Conservation (phyloP, 2,113 vertebrate genomes). For the Cyphomyrus discorhynchus region DNA sequence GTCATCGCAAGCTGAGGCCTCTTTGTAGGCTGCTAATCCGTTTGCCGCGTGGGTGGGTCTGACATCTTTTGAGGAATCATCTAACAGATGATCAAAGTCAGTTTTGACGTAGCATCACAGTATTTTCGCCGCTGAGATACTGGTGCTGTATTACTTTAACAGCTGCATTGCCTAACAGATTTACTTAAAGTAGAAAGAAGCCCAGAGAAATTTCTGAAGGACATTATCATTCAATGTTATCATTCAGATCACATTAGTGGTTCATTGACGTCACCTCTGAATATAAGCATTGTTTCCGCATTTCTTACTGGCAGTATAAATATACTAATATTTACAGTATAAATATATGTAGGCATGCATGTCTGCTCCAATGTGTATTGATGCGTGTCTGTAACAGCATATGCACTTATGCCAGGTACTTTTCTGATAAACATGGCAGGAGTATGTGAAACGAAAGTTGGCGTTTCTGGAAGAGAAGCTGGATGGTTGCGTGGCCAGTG, state of each 20-base stretch:
- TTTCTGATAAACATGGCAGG: constrained; percentile 22
- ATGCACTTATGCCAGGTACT: background rate
- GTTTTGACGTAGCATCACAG: background rate
- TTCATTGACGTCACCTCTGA: background rate
- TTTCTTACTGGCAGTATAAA: background rate
- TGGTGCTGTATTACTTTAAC: background rate
- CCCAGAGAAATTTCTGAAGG: background rate
- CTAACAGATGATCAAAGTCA: background rate
- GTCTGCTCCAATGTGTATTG: background rate
- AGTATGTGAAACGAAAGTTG: constrained; percentile 39
- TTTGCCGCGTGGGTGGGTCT: background rate
- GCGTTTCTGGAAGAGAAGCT: constrained; percentile 29
- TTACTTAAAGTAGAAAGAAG: background rate
- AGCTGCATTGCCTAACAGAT: no score
- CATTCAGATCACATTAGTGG: background rate
- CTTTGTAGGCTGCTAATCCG: background rate
- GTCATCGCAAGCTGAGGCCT: no score
- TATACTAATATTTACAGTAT: background rate
- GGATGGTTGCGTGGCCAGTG: constrained; percentile 12
- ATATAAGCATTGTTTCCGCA: background rate
- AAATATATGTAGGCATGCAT: background rate
- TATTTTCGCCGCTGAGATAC: background rate
- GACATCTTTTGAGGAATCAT: background rate
- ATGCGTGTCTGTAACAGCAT: background rate
- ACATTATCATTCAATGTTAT: background rate